Evolutionary conservation across 2,888 invertebrate genomes (phyloP), one percentile per base, ranked within the genome.

Genomic region (Alsophila aescularia): DNA sequence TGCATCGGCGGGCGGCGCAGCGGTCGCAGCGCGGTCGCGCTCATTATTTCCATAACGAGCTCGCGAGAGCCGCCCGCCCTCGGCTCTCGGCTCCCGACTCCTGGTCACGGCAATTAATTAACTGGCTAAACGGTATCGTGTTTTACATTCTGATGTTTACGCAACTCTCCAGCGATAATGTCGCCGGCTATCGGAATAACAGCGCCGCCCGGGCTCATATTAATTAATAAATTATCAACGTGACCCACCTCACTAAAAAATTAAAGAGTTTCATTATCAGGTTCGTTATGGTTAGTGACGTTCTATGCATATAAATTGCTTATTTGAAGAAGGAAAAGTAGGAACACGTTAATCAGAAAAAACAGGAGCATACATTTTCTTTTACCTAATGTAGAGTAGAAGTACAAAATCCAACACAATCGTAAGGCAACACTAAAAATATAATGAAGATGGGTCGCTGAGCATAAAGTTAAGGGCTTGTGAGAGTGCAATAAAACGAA

Each of bases 121-220:
- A 85, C 87, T 78, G 80, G 83, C 89, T 90, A 90, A 90, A 90
- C 88, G 87, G 77, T 87, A 88, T 86, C 85, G 82, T 87, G 90
- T 89, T 90, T 85, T 86, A 90, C 87, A 89, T 86, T 85, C 72
- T 87, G 82, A 85, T 90, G 87, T 90, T 90, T 88, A 86, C 90
- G 79, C 79, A 83, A 80, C 90, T 85, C 90, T 91, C 87, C 79
- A 83, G 73, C 81, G 81, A 86, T 86, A 86, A 87, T 90, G 89
- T 90, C 84, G 76, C 78, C 73, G 73, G 77, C 75, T 75, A 81
- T 78, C 79, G 77, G 77, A 79, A 81, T 83, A 85, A 85, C 85
- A 84, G 73, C 70, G 75, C 79, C 73, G 73, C 72, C 75, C 75
- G 78, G 75, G 74, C 81, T 77, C 84, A 82, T 82, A 84, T 86